Conservation (phyloP, 1,140 invertebrate genomes). For the Pectinophora gossypiella region DNA sequence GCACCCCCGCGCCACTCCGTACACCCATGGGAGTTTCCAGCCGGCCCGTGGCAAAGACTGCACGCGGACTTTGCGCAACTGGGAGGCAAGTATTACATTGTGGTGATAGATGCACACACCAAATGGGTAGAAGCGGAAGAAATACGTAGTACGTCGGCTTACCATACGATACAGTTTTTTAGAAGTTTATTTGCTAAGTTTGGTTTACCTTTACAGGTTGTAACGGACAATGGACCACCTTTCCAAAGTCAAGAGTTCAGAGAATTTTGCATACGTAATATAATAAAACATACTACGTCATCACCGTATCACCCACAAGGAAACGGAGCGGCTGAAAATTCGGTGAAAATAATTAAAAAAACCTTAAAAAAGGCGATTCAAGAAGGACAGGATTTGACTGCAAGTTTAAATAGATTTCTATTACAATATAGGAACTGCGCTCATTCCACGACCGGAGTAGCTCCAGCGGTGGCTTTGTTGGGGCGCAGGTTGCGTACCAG, state of each 20-base stretch:
- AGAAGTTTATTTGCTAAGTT: not conserved
- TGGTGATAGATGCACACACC: not conserved
- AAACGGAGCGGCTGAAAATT: not conserved
- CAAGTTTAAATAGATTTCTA: not conserved
- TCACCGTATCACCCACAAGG: not conserved
- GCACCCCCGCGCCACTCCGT: constrained; percentile 7
- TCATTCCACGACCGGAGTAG: not conserved
- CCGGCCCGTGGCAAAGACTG: constrained; percentile 10
- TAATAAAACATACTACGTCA: not conserved
- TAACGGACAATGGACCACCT: not conserved
- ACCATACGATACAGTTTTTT: not conserved
- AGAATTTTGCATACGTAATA: not conserved
- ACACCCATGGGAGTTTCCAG: constrained; percentile 11
- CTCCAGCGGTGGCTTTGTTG: not conserved
- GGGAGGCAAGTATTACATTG: not conserved
- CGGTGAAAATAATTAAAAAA: not conserved
- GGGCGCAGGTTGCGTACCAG: not conserved
- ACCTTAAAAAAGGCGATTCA: not conserved
- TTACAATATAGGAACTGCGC: not conserved
- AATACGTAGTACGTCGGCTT: not conserved
- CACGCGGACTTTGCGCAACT: constrained; percentile 10
- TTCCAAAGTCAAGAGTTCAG: not conserved
- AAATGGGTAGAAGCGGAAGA: not conserved
- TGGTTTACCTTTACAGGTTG: not conserved
- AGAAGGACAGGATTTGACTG: not conserved